phyloP scores from a whole-genome alignment of 2,797 vertebrate genomes.

The Ataeniobius toweri region DNA sequence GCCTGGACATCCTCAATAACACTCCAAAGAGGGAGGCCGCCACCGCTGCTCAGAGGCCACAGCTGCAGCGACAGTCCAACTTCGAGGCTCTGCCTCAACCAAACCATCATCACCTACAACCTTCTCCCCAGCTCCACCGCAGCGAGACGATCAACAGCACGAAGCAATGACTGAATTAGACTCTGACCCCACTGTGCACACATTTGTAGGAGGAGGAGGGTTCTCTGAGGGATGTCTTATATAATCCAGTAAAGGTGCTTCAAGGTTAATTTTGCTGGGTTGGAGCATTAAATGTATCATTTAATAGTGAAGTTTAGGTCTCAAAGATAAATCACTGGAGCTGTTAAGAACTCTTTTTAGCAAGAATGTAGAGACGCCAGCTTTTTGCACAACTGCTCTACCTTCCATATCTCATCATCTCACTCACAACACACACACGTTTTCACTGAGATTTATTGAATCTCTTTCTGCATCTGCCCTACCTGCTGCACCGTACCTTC shows the following conservation, averaged over 20 bases:
- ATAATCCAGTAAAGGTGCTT: constrained; percentile 25
- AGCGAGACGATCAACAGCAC: constrained; percentile 20
- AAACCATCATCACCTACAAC: not conserved
- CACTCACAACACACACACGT: not conserved
- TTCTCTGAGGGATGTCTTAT: constrained; percentile 5
- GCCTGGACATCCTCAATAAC: constrained; percentile 89
- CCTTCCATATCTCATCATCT: constrained; percentile 9
- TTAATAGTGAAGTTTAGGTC: constrained; percentile 20
- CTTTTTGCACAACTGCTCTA: constrained; percentile 17
- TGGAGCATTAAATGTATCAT: constrained; percentile 22
- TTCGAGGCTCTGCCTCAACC: constrained; percentile 24
- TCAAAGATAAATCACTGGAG: constrained; percentile 7
- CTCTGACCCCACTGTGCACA: constrained; percentile 21
- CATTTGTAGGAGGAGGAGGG: constrained; percentile 2
- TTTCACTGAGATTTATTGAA: constrained; percentile 6
- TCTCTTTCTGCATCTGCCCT: constrained; percentile 38
- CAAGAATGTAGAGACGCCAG: constrained; percentile 20
- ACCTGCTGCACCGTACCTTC: constrained; percentile 30
- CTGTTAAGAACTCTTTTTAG: constrained; percentile 32
- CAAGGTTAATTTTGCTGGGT: constrained; percentile 8
- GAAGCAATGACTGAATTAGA: constrained; percentile 39
- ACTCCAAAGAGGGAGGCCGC: constrained; percentile 77
- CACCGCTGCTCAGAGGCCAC: constrained; percentile 41
- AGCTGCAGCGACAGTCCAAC: constrained; percentile 50
- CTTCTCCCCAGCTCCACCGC: constrained; percentile 29